A percentile compares a stretch with the other conserved stretches of the same genome.
Evolutionary conservation across 2,113 vertebrate genomes (phyloP).

Genomic region (Mus pahari): DNA sequence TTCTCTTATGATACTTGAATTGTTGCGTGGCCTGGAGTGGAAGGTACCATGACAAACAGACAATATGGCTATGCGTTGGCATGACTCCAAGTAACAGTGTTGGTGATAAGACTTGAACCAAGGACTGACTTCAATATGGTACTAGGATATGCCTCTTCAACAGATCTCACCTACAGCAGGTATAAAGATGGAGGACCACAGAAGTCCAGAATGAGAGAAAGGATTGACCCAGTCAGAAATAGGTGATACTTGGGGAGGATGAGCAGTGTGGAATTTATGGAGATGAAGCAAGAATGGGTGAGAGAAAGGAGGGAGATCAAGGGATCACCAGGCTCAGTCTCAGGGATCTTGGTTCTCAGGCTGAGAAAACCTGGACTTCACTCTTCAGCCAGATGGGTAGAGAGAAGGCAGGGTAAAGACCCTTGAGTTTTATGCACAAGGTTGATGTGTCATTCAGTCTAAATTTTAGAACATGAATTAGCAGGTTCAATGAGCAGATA

Average conservation of each 20-base stretch:
- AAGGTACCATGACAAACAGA: neutral
- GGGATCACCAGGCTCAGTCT: neutral
- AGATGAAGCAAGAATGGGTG: neutral
- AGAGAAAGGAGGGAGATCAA: neutral
- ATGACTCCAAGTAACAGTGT: neutral
- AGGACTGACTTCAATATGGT: neutral
- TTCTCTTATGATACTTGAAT: neutral
- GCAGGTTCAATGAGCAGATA: neutral
- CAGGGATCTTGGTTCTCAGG: neutral
- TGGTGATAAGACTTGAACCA: neutral
- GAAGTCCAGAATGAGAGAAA: neutral
- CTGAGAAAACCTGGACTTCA: neutral
- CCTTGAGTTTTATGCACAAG: neutral
- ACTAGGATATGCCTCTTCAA: neutral
- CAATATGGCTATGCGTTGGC: neutral
- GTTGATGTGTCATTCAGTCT: neutral
- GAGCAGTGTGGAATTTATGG: neutral
- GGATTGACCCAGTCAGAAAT: neutral
- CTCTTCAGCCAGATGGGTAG: neutral
- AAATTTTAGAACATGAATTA: neutral
- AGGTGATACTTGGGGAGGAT: neutral
- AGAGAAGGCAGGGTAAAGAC: fast-evolving
- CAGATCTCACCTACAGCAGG: neutral
- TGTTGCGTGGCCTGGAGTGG: neutral
- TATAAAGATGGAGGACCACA: neutral